These are phyloP conservation scores for Acestrorhynchus altus DNA, from an alignment of 2,797 vertebrate species.

Conservation along the genomic window DNA sequence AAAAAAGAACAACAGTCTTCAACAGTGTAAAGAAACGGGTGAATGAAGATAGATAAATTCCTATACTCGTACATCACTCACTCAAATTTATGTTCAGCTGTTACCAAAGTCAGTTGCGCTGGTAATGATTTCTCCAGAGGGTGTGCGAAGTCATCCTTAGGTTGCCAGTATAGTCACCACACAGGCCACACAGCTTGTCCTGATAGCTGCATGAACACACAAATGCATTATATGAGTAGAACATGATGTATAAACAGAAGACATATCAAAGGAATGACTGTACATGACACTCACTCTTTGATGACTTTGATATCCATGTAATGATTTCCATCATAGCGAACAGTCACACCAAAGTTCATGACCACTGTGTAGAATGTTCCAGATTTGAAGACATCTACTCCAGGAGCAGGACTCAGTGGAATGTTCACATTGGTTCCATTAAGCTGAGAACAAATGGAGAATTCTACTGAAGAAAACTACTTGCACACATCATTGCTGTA, in stretches of 20 bases:
- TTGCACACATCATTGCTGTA: not conserved
- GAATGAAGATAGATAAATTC: not conserved
- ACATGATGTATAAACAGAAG: not conserved
- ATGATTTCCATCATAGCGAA: conserved; percentile 80
- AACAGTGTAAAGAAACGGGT: not conserved
- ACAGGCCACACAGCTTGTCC: conserved; percentile 75
- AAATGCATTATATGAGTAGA: not conserved
- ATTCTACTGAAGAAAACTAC: not conserved
- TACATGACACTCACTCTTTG: conserved; percentile 73
- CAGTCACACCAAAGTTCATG: conserved; percentile 77
- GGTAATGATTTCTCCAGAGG: conserved; percentile 69
- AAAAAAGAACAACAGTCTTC: conserved; percentile 1
- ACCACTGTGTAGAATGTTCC: conserved; percentile 76
- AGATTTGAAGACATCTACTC: conserved; percentile 74
- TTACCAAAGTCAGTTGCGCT: conserved; percentile 74
- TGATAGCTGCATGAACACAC: conserved; percentile 67
- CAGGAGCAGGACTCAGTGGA: conserved; percentile 66
- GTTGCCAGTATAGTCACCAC: conserved; percentile 76
- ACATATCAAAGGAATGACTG: not conserved
- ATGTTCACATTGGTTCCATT: conserved; percentile 76
- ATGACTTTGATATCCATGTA: conserved; percentile 80
- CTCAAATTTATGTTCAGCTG: conserved; percentile 77
- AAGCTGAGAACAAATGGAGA: conserved; percentile 61
- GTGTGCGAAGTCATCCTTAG: conserved; percentile 75
- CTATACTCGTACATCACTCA: conserved; percentile 40